phyloP scores from a whole-genome alignment of 2,797 vertebrate species.

The Thunnus albacares region DNA sequence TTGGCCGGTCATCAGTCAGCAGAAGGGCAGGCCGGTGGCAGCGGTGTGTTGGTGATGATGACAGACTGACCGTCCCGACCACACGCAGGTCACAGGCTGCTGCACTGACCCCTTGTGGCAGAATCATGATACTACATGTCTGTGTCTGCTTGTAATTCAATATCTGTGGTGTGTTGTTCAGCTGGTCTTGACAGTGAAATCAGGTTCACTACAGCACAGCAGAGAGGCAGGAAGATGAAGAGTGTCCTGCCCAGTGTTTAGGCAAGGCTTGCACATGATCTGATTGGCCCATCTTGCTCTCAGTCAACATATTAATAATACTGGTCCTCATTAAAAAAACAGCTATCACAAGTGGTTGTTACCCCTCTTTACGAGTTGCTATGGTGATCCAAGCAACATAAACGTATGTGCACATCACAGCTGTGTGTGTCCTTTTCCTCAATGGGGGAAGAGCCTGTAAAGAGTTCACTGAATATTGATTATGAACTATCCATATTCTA shows the following conservation, averaged over 20 bases:
- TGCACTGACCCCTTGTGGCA: conserved; percentile 77
- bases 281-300: not conserved
- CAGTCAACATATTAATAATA: not conserved
- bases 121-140: conserved; percentile 29
- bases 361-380: not conserved
- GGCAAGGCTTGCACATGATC: not conserved
- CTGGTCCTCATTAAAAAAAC: not conserved
- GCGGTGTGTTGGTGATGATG: conserved; percentile 56
- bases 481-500: not conserved
- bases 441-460: too few relatives aligned
- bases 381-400: not conserved
- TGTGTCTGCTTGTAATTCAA: not conserved
- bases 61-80: conserved; percentile 65
- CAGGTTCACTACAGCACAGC: not conserved
- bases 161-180: conserved; percentile 6
- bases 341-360: not conserved
- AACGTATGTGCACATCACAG: not conserved
- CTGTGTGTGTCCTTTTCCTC: not conserved
- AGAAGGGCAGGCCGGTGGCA: conserved; percentile 42
- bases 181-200: not conserved
- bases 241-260: too few relatives aligned
- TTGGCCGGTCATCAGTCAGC: conserved; percentile 78
- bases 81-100: conserved; percentile 66
- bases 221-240: not conserved
- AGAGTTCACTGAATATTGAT: not conserved